These are phyloP conservation scores for Ophioninae sp. DNA, from an alignment of 2,888 invertebrate species.

Conservation along the genomic window DNA sequence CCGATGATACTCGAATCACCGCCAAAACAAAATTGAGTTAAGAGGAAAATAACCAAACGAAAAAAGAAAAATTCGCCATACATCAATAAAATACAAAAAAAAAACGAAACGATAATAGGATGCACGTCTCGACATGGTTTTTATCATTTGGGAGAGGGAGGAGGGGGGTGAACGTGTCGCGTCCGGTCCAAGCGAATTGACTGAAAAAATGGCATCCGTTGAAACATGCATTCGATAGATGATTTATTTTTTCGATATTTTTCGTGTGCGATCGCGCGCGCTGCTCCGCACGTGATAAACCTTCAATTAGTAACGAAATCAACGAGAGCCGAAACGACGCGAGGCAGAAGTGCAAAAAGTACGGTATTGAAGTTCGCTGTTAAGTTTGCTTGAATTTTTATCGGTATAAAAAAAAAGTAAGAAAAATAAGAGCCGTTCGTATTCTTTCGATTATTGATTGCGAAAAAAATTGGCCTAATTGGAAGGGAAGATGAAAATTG, in stretches of 20 bases:
- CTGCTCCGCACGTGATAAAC: constrained; percentile 54
- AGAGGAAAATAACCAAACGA: constrained; percentile 44
- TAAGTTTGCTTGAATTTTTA: constrained; percentile 65
- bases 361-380: constrained; percentile 59
- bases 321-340: background rate
- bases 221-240: constrained; percentile 37
- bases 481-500: background rate
- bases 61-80: constrained; percentile 42
- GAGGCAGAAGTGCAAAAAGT: constrained; percentile 34
- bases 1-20: constrained; percentile 55
- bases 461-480: background rate
- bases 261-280: constrained; percentile 51
- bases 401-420: constrained; percentile 54
- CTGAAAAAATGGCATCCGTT: constrained; percentile 10
- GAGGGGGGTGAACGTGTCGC: constrained; percentile 44
- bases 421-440: background rate
- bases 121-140: constrained; percentile 56
- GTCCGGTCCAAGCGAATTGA: constrained; percentile 48
- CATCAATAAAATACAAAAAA: constrained; percentile 22
- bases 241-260: constrained; percentile 1
- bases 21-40: constrained; percentile 51
- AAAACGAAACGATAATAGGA: constrained; percentile 55
- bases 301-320: constrained; percentile 39
- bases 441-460: background rate
- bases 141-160: constrained; percentile 61